phyloP scores from a whole-genome alignment of 2,888 invertebrate genomes.

The Sipha maydis region DNA sequence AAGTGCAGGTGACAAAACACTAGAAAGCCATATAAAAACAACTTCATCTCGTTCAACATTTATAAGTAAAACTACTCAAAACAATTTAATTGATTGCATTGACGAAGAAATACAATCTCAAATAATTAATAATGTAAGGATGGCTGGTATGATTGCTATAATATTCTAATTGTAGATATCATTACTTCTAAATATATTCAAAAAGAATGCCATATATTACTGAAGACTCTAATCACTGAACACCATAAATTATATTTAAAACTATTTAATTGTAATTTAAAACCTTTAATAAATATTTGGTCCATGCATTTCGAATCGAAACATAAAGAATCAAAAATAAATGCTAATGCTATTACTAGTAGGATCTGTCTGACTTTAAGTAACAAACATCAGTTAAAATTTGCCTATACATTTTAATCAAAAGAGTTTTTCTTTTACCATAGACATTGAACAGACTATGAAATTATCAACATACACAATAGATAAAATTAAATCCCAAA shows the following conservation, averaged over 20 bases:
- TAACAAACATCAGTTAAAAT: no score
- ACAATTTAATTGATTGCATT: background rate
- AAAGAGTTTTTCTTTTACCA: no score
- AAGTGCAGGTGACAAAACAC: conserved; percentile 16
- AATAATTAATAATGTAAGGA: conserved; percentile 15
- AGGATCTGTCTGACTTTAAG: background rate
- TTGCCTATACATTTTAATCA: no score
- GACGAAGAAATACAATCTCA: conserved; percentile 21
- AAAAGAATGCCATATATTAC: background rate
- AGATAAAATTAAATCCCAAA: no score
- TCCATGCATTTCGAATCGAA: background rate
- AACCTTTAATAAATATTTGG: background rate
- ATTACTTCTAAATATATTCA: no score
- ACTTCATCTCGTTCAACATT: conserved; percentile 13
- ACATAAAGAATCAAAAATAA: background rate
- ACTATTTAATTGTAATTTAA: background rate
- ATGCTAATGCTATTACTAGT: background rate
- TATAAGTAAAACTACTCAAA: background rate
- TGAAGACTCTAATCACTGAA: background rate
- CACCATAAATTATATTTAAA: background rate
- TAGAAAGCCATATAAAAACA: conserved; percentile 3
- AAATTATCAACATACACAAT: no score
- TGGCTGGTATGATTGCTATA: conserved; percentile 2
- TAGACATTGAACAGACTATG: no score
- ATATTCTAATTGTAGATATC: no score